Conservation (phyloP, 2,113 vertebrate genomes). For the Rhabdornis inornatus region DNA sequence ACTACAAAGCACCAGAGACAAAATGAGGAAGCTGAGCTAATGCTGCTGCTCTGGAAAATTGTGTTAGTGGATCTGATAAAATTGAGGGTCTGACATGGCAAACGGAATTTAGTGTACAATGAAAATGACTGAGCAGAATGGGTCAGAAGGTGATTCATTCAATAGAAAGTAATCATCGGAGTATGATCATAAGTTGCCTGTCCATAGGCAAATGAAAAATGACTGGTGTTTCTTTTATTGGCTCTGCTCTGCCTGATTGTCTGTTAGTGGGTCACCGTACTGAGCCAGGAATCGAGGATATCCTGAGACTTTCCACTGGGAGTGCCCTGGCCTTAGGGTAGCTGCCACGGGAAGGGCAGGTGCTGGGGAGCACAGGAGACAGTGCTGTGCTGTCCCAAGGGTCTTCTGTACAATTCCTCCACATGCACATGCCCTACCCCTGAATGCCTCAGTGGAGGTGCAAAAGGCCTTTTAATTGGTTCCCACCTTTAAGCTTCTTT, state of each 20-base stretch:
- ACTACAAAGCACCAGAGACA: slow-evolving; percentile 53
- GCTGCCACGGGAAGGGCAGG: not conserved
- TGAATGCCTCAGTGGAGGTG: too few species aligned
- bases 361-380: not conserved
- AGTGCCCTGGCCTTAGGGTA: not conserved
- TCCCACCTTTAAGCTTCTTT: not conserved
- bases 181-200: slow-evolving; percentile 32
- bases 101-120: slow-evolving; percentile 41
- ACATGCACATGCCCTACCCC: accelerated
- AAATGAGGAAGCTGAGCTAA: slow-evolving; percentile 53
- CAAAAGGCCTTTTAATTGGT: not conserved
- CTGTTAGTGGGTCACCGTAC: not conserved
- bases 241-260: not conserved
- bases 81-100: slow-evolving; percentile 52
- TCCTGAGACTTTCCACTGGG: not conserved
- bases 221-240: not conserved
- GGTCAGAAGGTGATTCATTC: slow-evolving; percentile 45
- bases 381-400: accelerated
- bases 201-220: slow-evolving; percentile 54
- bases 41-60: slow-evolving; percentile 48
- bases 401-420: not conserved
- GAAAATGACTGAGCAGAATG: slow-evolving; percentile 30
- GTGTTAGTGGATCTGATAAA: slow-evolving; percentile 57
- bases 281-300: not conserved
- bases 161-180: slow-evolving; percentile 42